Percentiles rank a stretch among this genome's conserved stretches.
phyloP scores from a whole-genome alignment of 2,797 vertebrate genomes.

The Atherinosoma microstoma region DNA sequence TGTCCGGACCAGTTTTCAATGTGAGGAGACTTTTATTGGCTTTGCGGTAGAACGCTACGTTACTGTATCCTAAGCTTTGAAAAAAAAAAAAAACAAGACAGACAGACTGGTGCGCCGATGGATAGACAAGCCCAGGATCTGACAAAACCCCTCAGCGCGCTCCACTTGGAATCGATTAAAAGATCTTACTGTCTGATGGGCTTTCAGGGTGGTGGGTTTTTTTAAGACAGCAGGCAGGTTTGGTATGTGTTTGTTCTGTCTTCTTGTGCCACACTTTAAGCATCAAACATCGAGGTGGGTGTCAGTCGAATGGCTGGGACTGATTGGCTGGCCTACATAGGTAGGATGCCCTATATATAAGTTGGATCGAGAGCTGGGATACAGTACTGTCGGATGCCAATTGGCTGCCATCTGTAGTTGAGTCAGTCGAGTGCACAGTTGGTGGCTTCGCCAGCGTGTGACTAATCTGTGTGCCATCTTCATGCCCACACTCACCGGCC shows the following conservation, averaged over 20 bases:
- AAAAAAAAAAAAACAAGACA: constrained; percentile 44
- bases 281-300: constrained; percentile 56
- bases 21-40: constrained; percentile 57
- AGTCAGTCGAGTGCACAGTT: constrained; percentile 67
- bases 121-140: constrained; percentile 47
- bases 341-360: constrained; percentile 72
- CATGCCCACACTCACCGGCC: constrained; percentile 71
- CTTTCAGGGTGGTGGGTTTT: constrained; percentile 42
- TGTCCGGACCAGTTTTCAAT: constrained; percentile 58
- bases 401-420: constrained; percentile 77
- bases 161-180: constrained; percentile 56
- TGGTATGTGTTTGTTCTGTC: constrained; percentile 65
- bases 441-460: constrained; percentile 65
- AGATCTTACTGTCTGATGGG: constrained; percentile 55
- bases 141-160: constrained; percentile 36
- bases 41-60: constrained; percentile 49
- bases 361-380: constrained; percentile 57
- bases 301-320: constrained; percentile 13
- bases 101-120: constrained; percentile 38
- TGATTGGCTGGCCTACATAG: constrained; percentile 73
- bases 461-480: constrained; percentile 79
- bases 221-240: constrained; percentile 63
- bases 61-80: constrained; percentile 49
- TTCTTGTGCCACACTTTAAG: constrained; percentile 50
- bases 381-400: constrained; percentile 67